Percentiles rank a stretch among this genome's conserved stretches.
Conservation (phyloP, 2,113 vertebrate species). For the Chascanopsetta lugubris region DNA sequence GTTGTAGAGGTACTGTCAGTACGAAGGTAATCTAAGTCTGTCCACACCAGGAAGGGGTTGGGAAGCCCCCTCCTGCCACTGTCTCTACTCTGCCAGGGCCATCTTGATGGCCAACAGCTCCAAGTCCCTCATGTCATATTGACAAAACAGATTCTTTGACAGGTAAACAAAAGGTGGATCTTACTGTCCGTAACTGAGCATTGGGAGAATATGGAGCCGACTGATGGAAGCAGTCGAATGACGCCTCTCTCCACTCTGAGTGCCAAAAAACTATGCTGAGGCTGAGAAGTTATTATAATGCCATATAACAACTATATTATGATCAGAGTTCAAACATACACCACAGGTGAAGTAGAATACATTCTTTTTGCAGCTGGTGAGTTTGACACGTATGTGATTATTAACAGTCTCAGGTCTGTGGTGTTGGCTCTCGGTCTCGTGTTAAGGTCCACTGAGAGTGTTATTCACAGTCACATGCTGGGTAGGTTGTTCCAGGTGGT, state of each 20-base stretch:
- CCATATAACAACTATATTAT: neutral
- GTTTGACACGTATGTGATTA: conserved; percentile 36
- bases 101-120: no score
- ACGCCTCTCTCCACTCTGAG: neutral
- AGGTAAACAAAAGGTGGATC: no score
- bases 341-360: conserved; percentile 17
- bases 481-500: conserved; percentile 36
- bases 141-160: no score
- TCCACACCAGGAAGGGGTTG: no score
- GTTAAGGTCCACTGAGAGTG: conserved; percentile 6
- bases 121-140: no score
- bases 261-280: neutral
- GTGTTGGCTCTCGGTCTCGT: neutral
- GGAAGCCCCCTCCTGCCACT: no score
- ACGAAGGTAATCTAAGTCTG: no score
- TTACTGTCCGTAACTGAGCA: no score
- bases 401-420: conserved; percentile 6
- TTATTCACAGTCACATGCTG: conserved; percentile 46
- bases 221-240: no score
- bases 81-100: no score
- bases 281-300: conserved; percentile 5
- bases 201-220: no score
- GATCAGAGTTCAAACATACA: neutral
- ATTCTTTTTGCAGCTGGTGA: conserved; percentile 37
- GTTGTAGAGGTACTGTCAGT: no score